Evolutionary conservation across 1,140 invertebrate genomes (phyloP).

Genomic region (Anastrepha obliqua): DNA sequence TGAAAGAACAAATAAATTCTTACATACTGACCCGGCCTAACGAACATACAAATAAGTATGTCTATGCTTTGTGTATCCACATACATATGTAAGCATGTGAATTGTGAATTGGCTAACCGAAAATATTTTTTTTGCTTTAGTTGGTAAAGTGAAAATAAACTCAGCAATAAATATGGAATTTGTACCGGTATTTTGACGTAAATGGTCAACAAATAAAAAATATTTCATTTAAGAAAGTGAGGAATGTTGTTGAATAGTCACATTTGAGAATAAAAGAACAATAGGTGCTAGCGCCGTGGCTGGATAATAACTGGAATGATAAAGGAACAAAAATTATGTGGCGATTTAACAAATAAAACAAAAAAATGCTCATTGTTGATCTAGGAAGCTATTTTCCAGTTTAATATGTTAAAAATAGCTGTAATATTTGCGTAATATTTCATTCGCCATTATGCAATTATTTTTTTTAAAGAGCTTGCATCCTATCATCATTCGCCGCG

Average conservation of each 20-base stretch:
- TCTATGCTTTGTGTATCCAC: not conserved
- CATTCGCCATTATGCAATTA: too few species aligned
- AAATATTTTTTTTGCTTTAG: not conserved
- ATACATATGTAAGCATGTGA: not conserved
- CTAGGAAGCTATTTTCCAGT: too few species aligned
- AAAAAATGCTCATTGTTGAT: too few species aligned
- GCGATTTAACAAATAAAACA: too few species aligned
- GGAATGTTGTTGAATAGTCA: not conserved
- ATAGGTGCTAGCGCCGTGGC: too few species aligned
- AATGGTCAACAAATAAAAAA: slow-evolving; percentile 19
- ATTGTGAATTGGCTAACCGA: not conserved
- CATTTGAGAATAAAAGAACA: not conserved
- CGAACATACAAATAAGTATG: not conserved
- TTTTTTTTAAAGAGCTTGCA: too few species aligned
- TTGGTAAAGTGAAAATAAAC: not conserved
- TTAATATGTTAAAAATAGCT: too few species aligned
- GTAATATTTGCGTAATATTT: too few species aligned
- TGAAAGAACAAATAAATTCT: not conserved
- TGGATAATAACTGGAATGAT: too few species aligned
- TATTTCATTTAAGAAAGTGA: slow-evolving; percentile 15
- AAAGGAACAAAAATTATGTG: too few species aligned
- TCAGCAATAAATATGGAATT: slow-evolving; percentile 23
- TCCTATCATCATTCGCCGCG: too few species aligned
- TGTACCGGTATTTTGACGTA: slow-evolving; percentile 33
- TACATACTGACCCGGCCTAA: not conserved